Base-by-base conservation (phyloP, 64 coral and sea anemone species). In the Stichodactyla mertensii region DNA sequence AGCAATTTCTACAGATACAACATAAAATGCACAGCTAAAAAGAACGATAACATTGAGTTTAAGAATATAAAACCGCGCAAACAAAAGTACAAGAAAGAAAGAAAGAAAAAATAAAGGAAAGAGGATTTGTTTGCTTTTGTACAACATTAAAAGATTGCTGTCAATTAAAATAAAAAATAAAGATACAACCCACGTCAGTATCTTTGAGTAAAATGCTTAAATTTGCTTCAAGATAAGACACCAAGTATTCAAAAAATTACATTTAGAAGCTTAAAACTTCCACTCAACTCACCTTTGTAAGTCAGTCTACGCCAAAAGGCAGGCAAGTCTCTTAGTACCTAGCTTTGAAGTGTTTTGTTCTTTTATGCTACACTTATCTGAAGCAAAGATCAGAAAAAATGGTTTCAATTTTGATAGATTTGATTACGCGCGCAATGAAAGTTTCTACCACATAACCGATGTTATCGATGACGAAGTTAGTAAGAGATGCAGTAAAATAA, bases 361-460 rank as follows among this genome's bases (percentile, higher is more conserved):
- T 74, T 74, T 74, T 27, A 74, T 74, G 69, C 24, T 74, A 10
- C 27, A 13, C 69, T 74, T 74, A 74, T 74, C 69, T 74, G 69
- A 31, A 74, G 69, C 6, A 4, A 31, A 31, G 23, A 74, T 74
- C 69, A 74, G 10, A 4, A 74, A 26, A 74, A 74, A 74, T 69
- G 69, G 24, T 74, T 45, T 74, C 69, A 74, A 74, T 31, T 74
- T 74, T 74, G 24, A 74, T 74, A 74, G 69, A 31, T 31, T 74
- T 23, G 7, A 74, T 74, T 23, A 74, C 69, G 69, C 27, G 69
- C 26, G 7, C 69, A 74, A 74, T 74, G 69, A 31, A 74, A 74
- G 69, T 74, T 31, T 66, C 19, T 22, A 74, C 24, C 24, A 23
- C 69, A 74, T 23, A 31, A 74, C 7, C 4, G 69, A 74, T 74